Conservation (phyloP, 2,113 vertebrate species). For the Otolemur garnettii region DNA sequence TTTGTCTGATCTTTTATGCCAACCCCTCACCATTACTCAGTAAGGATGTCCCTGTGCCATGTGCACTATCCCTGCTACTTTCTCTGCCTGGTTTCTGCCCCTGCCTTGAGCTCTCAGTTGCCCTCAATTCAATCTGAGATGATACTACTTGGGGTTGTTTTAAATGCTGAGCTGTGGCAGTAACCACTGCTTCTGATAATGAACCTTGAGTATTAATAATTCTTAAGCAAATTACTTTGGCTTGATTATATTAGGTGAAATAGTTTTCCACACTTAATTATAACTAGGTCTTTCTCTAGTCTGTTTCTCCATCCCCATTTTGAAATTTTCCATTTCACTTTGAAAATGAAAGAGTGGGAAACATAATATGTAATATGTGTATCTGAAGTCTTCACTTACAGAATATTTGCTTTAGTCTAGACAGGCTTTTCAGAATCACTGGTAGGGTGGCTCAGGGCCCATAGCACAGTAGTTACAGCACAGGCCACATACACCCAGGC, state of each 20-base stretch:
- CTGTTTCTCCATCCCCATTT: not conserved
- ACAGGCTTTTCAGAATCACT: not conserved
- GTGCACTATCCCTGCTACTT: not conserved
- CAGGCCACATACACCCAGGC: too few relatives aligned
- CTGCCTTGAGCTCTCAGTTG: not conserved
- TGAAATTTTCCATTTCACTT: conserved; percentile 33
- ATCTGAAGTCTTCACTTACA: not conserved
- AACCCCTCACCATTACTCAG: not conserved
- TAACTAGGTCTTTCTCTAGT: not conserved
- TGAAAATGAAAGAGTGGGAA: conserved; percentile 58
- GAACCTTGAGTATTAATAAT: not conserved
- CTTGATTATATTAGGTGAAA: conserved; percentile 8
- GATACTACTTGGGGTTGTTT: not conserved
- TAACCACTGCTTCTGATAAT: not conserved
- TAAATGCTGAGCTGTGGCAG: not conserved
- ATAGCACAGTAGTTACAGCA: too few relatives aligned
- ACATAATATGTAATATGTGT: not conserved
- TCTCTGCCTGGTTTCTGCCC: not conserved
- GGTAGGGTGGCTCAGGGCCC: too few relatives aligned
- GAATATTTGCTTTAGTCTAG: conserved; percentile 1
- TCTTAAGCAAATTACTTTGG: conserved; percentile 19
- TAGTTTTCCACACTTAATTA: not conserved
- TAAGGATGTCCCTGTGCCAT: not conserved
- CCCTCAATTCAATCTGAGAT: not conserved
- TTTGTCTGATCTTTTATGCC: not conserved